Conservation (phyloP, 2,797 vertebrate genomes). For the Sebastes aleutianus region DNA sequence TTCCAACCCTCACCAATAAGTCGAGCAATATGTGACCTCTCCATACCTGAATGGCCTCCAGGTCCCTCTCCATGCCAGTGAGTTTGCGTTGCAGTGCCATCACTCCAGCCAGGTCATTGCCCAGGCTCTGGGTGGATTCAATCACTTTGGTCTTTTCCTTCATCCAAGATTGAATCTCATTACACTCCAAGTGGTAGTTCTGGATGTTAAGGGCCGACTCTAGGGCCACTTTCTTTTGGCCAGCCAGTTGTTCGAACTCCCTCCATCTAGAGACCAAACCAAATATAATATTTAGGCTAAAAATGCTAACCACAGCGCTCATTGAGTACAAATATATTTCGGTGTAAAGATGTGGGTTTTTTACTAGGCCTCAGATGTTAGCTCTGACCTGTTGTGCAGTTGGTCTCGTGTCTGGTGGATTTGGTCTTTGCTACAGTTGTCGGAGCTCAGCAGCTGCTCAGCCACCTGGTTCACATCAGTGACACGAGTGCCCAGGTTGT, state of each 20-base stretch:
- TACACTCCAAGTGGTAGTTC: conserved; percentile 95
- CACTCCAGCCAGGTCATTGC: conserved; percentile 93
- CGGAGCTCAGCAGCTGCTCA: conserved; percentile 84
- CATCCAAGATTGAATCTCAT: conserved; percentile 96
- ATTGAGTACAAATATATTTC: not conserved
- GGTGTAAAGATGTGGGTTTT: not conserved
- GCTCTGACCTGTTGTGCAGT: conserved; percentile 89
- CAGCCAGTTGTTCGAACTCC: conserved; percentile 87
- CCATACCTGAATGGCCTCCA: conserved; percentile 91
- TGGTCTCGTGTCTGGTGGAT: conserved; percentile 88
- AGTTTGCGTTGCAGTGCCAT: conserved; percentile 95
- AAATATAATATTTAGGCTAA: not conserved
- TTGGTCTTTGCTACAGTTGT: conserved; percentile 87
- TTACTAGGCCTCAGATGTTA: not conserved
- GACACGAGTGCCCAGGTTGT: conserved; percentile 85
- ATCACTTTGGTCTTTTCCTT: conserved; percentile 96
- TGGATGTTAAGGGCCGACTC: conserved; percentile 93
- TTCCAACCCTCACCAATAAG: not conserved
- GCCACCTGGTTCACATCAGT: conserved; percentile 88
- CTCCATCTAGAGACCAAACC: conserved; percentile 84
- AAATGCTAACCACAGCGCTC: not conserved
- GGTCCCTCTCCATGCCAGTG: conserved; percentile 91
- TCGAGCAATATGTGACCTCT: conserved; percentile 14
- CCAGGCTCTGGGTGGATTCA: conserved; percentile 93
- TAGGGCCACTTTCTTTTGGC: conserved; percentile 88